Conservation (phyloP, 2,113 vertebrate genomes). For the Pelobates fuscus region DNA sequence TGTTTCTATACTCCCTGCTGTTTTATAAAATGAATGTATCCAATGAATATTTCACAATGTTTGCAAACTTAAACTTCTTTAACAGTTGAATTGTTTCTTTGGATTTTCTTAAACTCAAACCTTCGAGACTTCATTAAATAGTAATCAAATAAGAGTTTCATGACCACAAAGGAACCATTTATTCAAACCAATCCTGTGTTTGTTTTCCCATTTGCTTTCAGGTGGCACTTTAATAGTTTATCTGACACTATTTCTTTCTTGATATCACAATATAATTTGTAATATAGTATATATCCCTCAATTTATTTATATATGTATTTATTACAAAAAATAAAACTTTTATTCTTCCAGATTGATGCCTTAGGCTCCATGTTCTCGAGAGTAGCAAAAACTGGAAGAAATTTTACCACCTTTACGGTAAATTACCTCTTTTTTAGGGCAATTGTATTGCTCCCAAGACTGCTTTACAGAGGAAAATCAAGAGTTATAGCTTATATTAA, state of each 20-base stretch:
- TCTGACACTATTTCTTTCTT: slow-evolving; percentile 31
- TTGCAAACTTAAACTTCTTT: not conserved
- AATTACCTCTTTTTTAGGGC: too few relatives aligned
- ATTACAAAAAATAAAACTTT: too few relatives aligned
- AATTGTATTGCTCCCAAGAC: too few relatives aligned
- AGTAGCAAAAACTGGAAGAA: too few relatives aligned
- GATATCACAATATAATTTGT: not conserved
- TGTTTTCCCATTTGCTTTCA: slow-evolving; percentile 24
- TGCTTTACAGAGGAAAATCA: too few relatives aligned
- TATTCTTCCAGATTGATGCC: too few relatives aligned
- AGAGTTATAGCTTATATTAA: too few relatives aligned
- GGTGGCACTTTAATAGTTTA: slow-evolving; percentile 45
- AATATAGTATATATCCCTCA: too few relatives aligned
- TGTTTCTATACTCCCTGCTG: slow-evolving; percentile 13
- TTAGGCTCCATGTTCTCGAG: too few relatives aligned
- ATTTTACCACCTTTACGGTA: too few relatives aligned
- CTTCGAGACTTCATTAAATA: slow-evolving; percentile 25
- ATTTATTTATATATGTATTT: too few relatives aligned
- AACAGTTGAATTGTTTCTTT: slow-evolving; percentile 2
- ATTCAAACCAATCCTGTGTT: slow-evolving; percentile 49
- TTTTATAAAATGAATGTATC: slow-evolving; percentile 24
- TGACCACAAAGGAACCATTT: slow-evolving; percentile 22
- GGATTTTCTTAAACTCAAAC: slow-evolving; percentile 41
- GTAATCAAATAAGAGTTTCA: slow-evolving; percentile 40
- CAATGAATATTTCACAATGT: slow-evolving; percentile 11